These are phyloP conservation scores for Hyles lineata DNA, from an alignment of 2,888 invertebrate species.

Conservation along the genomic window DNA sequence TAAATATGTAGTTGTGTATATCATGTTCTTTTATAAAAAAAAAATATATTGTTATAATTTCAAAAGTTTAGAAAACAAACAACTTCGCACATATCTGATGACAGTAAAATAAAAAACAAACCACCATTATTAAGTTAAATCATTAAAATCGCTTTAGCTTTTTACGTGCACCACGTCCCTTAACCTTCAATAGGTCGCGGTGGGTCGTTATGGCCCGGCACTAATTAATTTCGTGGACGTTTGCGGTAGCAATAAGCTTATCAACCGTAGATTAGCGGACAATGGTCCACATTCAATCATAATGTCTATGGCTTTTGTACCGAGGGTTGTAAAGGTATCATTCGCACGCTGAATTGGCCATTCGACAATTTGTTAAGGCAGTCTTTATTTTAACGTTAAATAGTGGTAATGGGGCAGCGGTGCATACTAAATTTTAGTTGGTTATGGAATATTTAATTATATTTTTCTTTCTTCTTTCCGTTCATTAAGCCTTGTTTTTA, in stretches of 20 bases:
- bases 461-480: background rate
- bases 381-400: constrained; percentile 37
- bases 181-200: constrained; percentile 60
- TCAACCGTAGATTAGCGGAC: constrained; percentile 59
- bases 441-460: constrained; percentile 5
- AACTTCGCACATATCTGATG: no score
- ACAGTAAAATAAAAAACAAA: background rate
- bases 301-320: constrained; percentile 39
- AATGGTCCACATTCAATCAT: constrained; percentile 49
- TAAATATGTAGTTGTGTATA: no score
- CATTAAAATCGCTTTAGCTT: constrained; percentile 35
- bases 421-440: background rate
- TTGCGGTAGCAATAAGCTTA: constrained; percentile 77
- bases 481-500: background rate
- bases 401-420: constrained; percentile 5
- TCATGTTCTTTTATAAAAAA: no score
- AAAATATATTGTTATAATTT: no score
- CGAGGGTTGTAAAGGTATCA: constrained; percentile 40
- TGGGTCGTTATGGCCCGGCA: constrained; percentile 62
- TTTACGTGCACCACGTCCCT: constrained; percentile 31
- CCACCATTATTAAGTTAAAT: background rate
- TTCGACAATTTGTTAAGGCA: constrained; percentile 32
- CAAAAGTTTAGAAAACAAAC: no score
- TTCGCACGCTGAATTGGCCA: constrained; percentile 34
- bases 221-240: constrained; percentile 80